Evolutionary conservation across 2,113 vertebrate species (phyloP).

Genomic region (Steatornis caripensis): DNA sequence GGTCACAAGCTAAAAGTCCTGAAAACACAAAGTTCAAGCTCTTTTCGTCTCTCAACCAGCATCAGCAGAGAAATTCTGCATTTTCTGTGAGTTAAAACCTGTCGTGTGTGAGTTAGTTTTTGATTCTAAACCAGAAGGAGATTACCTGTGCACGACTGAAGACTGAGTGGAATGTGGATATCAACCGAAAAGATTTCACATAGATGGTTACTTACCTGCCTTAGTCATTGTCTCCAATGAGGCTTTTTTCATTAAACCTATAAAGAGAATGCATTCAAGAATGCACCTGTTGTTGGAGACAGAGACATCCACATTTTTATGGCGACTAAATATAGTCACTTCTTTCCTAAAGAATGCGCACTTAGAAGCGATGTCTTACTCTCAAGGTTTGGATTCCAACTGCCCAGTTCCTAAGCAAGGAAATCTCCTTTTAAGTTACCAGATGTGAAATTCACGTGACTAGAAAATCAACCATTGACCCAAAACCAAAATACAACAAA

Average conservation of each 20-base stretch:
- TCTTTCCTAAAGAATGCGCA: neutral
- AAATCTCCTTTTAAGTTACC: neutral
- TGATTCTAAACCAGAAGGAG: neutral
- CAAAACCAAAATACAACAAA: neutral
- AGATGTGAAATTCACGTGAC: neutral
- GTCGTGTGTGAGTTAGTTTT: neutral
- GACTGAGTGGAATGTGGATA: neutral
- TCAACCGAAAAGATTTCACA: neutral
- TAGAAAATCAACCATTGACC: neutral
- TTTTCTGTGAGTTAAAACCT: neutral
- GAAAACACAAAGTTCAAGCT: neutral
- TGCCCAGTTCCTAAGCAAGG: neutral
- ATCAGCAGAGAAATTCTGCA: neutral
- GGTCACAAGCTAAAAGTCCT: neutral
- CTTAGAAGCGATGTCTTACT: neutral
- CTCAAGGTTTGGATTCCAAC: fast-evolving
- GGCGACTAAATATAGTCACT: neutral
- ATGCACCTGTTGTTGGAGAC: neutral
- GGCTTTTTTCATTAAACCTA: neutral
- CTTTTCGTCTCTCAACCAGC: neutral
- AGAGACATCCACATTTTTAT: neutral
- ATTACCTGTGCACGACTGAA: neutral
- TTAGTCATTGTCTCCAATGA: neutral
- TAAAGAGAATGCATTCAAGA: neutral
- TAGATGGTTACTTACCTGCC: neutral